Base-by-base conservation (phyloP, 1,140 invertebrate species). In the Nephotettix cincticeps region DNA sequence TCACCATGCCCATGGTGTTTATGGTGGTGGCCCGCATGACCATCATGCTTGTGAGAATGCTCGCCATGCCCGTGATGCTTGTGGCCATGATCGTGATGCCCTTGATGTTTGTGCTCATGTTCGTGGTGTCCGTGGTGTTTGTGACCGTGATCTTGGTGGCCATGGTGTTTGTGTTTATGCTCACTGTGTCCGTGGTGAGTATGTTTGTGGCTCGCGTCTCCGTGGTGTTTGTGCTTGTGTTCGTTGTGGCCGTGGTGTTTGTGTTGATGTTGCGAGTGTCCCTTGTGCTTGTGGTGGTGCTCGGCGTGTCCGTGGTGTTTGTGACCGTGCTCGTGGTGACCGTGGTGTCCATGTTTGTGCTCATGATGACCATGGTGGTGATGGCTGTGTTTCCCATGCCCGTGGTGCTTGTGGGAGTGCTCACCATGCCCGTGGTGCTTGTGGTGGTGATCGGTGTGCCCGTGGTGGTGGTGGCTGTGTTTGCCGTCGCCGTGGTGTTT, bases 231-330 rank as follows among this genome's bases (percentile, higher is more conserved):
- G 27, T 70, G 69, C 30, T 36, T 36, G n/a, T 70, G 54, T 19
- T 70, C 69, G 43, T 29, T 36, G n/a, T 70, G 54, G 21, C 69
- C 69, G 23, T 32, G 36, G 23, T 70, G 69, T 63, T 70, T 70
- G 36, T 70, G 69, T 17, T 19, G 21, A 27, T 70, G 69, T 32
- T 70, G 47, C n/a, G 69, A 47, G 43, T 63, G 54, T 40, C 69
- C 69, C 14, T 61, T 30, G 29, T 70, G 69, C 29, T 70, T 70
- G 56, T 70, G 69, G 17, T 58, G 28, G 19, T 70, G 69, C 11
- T 36, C 13, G 6, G 32, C n/a, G 29, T 64, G 25, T 47, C 69
- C 69, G 25, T 63, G 58, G 40, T 70, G 69, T 65, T 70, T 70
- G 40, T 70, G 69, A n/a, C 36, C 36, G 21, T 70, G 69, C 25